Evolutionary conservation across 2,888 invertebrate species (phyloP).

Genomic region (Rambutsinella grinnellia): DNA sequence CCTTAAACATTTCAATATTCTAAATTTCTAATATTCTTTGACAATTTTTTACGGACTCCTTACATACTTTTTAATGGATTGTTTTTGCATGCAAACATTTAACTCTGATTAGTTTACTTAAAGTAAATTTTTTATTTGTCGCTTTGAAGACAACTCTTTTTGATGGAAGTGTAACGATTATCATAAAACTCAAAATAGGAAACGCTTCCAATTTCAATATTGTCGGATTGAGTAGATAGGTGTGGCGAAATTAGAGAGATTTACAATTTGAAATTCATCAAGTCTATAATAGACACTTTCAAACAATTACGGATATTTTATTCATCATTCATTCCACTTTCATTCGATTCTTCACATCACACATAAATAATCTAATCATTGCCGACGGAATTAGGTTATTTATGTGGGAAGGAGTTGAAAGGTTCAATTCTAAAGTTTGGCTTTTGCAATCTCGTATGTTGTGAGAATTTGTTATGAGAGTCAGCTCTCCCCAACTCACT

Average conservation of each 20-base stretch:
- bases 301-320: background rate
- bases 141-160: conserved; percentile 8
- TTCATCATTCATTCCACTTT: background rate
- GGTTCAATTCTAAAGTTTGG: too few relatives aligned
- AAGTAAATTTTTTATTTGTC: conserved; percentile 16
- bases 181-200: background rate
- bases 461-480: background rate
- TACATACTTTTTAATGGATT: background rate
- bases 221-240: too few relatives aligned
- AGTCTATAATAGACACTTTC: background rate
- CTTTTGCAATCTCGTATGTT: background rate
- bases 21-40: too few relatives aligned
- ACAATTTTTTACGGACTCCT: background rate
- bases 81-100: background rate
- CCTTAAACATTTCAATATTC: background rate
- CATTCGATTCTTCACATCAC: background rate
- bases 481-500: too few relatives aligned
- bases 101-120: background rate
- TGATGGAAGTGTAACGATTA: background rate
- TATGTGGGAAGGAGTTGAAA: conserved; percentile 4
- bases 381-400: conserved; percentile 44
- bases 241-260: too few relatives aligned
- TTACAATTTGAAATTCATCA: too few relatives aligned
- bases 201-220: background rate
- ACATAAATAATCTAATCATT: conserved; percentile 37